A percentile compares a stretch with the other conserved stretches of the same genome.
phyloP scores from a whole-genome alignment of 2,113 vertebrate genomes.

The Taxidea taxus region DNA sequence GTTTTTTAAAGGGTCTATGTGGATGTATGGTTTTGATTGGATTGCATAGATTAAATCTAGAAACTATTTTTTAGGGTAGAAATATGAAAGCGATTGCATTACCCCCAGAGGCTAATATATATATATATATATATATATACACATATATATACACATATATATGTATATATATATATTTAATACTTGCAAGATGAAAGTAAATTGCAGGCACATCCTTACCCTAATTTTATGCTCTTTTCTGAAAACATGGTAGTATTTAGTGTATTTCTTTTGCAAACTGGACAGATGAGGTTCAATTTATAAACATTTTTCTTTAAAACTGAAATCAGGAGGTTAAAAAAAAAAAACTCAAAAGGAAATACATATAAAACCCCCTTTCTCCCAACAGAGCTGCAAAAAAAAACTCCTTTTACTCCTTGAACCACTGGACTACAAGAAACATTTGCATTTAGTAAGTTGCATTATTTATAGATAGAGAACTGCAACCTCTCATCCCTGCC shows the following conservation, averaged over 20 bases:
- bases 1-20: constrained; percentile 46
- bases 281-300: constrained; percentile 63
- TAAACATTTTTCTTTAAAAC: constrained; percentile 79
- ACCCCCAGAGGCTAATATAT: constrained; percentile 56
- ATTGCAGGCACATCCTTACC: constrained; percentile 71
- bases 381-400: constrained; percentile 70
- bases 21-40: not conserved
- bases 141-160: not conserved
- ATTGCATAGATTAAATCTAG: constrained; percentile 67
- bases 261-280: constrained; percentile 71
- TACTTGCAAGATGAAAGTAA: constrained; percentile 79
- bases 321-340: constrained; percentile 73
- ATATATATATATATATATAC: not conserved
- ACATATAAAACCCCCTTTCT: constrained; percentile 64
- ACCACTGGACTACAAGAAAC: constrained; percentile 63
- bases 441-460: constrained; percentile 59
- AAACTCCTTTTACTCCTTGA: constrained; percentile 57
- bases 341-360: constrained; percentile 56
- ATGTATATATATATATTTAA: constrained; percentile 31
- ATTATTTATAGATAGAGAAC: constrained; percentile 59
- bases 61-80: constrained; percentile 58
- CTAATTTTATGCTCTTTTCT: constrained; percentile 62
- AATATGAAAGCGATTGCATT: constrained; percentile 59
- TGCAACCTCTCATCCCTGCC: not conserved
- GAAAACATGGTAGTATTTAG: constrained; percentile 31